Evolutionary conservation across 2,888 invertebrate genomes (phyloP), one percentile per base, ranked within the genome.

Genomic region (Barypeithes pellucidus): DNA sequence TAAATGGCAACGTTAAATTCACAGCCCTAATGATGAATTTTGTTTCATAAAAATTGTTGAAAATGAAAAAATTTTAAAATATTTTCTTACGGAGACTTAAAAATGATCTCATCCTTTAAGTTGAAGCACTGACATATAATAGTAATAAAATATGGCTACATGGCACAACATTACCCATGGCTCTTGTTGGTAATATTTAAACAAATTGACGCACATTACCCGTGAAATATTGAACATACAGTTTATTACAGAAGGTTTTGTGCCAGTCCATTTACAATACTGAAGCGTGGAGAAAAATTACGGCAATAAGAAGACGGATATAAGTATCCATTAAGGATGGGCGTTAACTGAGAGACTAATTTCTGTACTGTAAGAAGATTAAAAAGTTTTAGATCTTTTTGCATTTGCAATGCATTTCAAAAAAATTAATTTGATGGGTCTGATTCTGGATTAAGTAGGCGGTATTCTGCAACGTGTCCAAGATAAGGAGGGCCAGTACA

Each of bases 161-260:
- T 29, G 29, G 52, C 14, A 12, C 29, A 52, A 14, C 52, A 50
- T 22, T n/a, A 50, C 22, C 22, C 22, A 22, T 12, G 12, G 50
- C 3, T 22, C 22, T 24, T 22, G 39, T n/a, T 29, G 12, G 22
- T n/a, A 52, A 52, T 52, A 29, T 52, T 52, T 52, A 52, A 52
- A 52, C 29, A 52, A 52, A 52, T 52, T 24, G 52, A 8, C 7
- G 24, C 52, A 29, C 29, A 52, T 52, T 52, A 29, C 52, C 29
- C n/a, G 52, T 52, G 29, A 52, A 52, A 52, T 52, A 52, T 52
- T 29, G 52, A 14, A 29, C 14, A 14, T 52, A n/a, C 14, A 24
- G 22, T 22, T 24, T 52, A n/a, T 52, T 24, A 24, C 9, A 22
- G 11, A 47, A 22, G 4, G 22, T 20, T 20, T 47, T 47, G 20